These are phyloP conservation scores for Eubasilissa regina DNA, from an alignment of 1,140 invertebrate species.

Conservation along the genomic window DNA sequence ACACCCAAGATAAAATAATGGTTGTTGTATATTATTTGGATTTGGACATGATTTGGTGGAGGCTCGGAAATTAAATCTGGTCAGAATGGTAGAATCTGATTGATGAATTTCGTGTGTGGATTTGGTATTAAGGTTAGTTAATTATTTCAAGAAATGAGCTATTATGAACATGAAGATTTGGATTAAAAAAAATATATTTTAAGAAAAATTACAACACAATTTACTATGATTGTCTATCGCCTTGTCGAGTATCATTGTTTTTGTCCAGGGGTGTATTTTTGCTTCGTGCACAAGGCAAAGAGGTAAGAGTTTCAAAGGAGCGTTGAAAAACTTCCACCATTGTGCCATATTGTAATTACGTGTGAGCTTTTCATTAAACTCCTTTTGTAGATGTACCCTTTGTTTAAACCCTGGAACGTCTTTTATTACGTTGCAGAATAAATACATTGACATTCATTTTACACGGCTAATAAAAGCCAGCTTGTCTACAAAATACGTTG, in stretches of 20 bases:
- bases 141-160: no score
- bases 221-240: no score
- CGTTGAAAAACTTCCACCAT: slow-evolving; percentile 9
- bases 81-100: no score
- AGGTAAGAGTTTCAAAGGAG: slow-evolving; percentile 7
- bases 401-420: slow-evolving; percentile 17
- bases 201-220: no score
- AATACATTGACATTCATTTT: slow-evolving; percentile 33
- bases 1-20: no score
- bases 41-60: no score
- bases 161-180: no score
- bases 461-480: slow-evolving; percentile 14
- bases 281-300: neutral
- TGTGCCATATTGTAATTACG: slow-evolving; percentile 9
- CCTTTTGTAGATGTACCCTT: slow-evolving; percentile 2
- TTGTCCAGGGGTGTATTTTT: slow-evolving; percentile 7
- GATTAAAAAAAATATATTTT: no score
- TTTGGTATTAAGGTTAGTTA: no score
- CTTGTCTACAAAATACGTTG: slow-evolving; percentile 16
- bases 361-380: slow-evolving; percentile 24
- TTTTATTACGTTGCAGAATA: slow-evolving; percentile 29
- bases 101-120: no score
- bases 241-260: neutral
- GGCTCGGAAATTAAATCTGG: no score
- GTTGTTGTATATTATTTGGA: no score